Conservation (phyloP, 2,113 vertebrate species). For the Melanotaenia duboulayi region DNA sequence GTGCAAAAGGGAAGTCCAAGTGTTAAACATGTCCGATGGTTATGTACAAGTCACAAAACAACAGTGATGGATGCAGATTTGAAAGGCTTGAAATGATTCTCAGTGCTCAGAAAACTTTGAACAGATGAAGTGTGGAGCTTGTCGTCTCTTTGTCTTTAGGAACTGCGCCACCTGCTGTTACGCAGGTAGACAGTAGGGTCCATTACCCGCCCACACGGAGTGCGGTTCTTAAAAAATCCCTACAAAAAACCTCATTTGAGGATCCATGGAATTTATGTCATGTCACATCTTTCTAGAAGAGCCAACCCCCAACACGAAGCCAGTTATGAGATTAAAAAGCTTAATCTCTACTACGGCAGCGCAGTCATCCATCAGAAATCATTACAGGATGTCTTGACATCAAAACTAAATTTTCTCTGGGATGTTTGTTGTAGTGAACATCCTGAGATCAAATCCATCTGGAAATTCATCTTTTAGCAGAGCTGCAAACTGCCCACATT, state of each 20-base stretch:
- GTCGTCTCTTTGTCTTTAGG: slow-evolving; percentile 34
- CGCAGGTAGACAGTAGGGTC: slow-evolving; percentile 10
- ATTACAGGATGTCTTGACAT: background rate
- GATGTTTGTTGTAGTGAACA: background rate
- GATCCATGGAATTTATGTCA: too few species aligned
- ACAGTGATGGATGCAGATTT: background rate
- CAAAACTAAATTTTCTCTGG: background rate
- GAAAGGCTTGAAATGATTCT: background rate
- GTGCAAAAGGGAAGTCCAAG: background rate
- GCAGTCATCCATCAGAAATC: background rate
- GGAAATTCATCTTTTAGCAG: background rate
- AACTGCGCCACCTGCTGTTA: slow-evolving; percentile 78
- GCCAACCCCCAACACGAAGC: slow-evolving; percentile 1
- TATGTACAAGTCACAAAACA: background rate
- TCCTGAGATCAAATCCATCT: slow-evolving; percentile 4
- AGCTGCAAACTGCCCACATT: background rate
- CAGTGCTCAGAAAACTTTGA: background rate
- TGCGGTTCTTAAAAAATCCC: too few species aligned
- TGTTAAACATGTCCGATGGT: background rate
- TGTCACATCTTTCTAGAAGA: slow-evolving; percentile 13
- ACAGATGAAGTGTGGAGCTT: background rate
- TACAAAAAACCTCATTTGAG: too few species aligned
- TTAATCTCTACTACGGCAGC: slow-evolving; percentile 9
- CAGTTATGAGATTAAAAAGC: background rate
- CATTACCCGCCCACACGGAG: background rate